Evolutionary conservation across 2,113 vertebrate genomes (phyloP), one percentile per base, ranked within the genome.

Genomic region (Lonchura striata): DNA sequence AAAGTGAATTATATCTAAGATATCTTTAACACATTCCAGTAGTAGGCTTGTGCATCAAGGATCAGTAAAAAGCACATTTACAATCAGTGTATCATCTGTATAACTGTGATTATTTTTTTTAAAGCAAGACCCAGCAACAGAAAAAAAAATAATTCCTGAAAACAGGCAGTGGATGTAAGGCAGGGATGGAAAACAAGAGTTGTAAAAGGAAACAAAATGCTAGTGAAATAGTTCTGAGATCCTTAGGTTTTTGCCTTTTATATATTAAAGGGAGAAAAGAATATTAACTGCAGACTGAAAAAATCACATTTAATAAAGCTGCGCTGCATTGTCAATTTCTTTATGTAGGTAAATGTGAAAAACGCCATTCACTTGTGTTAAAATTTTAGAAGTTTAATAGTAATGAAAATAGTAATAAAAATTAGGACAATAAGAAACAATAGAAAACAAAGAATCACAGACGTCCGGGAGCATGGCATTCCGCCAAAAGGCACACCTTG

Each of bases 291-390:
- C 18, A 61, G 39, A 33, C 1, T n/a, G 15, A 30, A 56, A 35
- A 35, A 54, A 17, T 6, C 39, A 28, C 17, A 25, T 25, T 39
- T 30, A 8, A 9, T 33, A 35, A 25, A 44, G 6, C 39, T 27
- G 35, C 33, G 6, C 33, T 19, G 30, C 13, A 4, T 0, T 21
- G 27, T 3, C 11, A 25, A 4, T 7, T 37, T 39, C 30, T 4
- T 64, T 30, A 24, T 4, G 27, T 2, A 27, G 52, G n/a, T 15
- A 41, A 41, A 41, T 41, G 41, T 41, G 41, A 41, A 41, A 41
- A 41, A 41, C 13, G 41, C 11, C 41, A 41, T 41, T 41, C 41
- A 41, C 13, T 41, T 41, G 41, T 41, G 41, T 41, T 41, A 41
- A 41, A 41, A 41, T 41, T 41, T 41, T 41, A 41, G 41, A 41